Evolutionary conservation across 92 coral and sea anemone genomes (phyloP), one percentile per base, ranked within the genome.

Genomic region (Zoanthus solanderi): DNA sequence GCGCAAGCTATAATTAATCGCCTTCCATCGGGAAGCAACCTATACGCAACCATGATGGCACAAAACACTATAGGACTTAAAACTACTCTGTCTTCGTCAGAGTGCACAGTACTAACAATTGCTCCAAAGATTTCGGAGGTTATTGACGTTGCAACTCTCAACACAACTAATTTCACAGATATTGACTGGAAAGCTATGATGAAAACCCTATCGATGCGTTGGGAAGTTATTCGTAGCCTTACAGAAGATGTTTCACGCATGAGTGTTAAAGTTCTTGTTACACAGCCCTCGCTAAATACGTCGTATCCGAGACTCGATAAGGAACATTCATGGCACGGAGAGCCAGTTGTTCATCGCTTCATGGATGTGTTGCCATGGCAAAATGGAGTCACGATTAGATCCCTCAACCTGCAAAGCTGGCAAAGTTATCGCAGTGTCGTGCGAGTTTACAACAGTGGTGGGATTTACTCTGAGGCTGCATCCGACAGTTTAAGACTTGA

Each of bases 401-500:
- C 94, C 15, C 89, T 89, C 16, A 77, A 88, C 9, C 47, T 93
- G 42, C 69, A 93, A 57, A 79, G 92, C 28, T 97, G 96, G 94
- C 91, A 90, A 86, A 87, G 87, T 63, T 97, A 97, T 78, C 95
- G 96, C 12, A 92, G 95, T 6, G 91, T 97, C 16, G 90, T 97
- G 30, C 92, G 95, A 57, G 92, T 91, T 31, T 94, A 93, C 90
- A 95, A 97, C 72, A 92, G 92, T 76, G 94, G 95, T 30, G 92
- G 88, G 4, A 86, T 97, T 34, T 97, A 88, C 50, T 69, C 85
- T 12, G 98, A 95, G 29, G 90, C 92, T 29, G 85, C 93, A 34
- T 94, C 96, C 48, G 96, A 97, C 74, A 98, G 99, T 7, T 47
- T 97, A 13, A 88, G 95, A 50, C 82, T 97, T 31, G 96, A 95